Base-by-base conservation (phyloP, 2,113 vertebrate genomes). In the Scomber scombrus region DNA sequence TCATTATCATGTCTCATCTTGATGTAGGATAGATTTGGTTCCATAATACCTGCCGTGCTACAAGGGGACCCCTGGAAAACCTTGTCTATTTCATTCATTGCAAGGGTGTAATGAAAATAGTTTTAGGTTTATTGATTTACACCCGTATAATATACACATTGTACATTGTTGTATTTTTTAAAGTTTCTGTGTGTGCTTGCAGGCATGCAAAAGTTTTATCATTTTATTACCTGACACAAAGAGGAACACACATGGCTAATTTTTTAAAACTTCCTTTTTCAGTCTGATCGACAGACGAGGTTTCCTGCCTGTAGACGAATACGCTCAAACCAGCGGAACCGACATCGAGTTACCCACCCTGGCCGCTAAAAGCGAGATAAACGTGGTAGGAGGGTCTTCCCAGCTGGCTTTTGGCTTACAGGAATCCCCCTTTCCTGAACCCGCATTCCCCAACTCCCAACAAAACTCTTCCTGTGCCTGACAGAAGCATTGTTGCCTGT, bases 241-340 rank as follows among this genome's bases (percentile, higher is more conserved):
- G 0, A 46, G 49, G 67, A 43, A 21, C 18, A 40, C 15, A 4
- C 9, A 26, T 12, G 0, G 9, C 23, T 15, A 13, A 61, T 4
- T 15, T 47, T 29, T 7, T 19, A 0, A 2, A 2, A 15, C 15
- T 29, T 9, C 8, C 16, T n/a, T 58, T 85, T 71, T 49, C 92
- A 99, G 98, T 88, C 90, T 99, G 90, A 98, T 99, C 67, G 96
- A 98, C 95, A 95, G 97, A 91, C 95, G 98, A 91, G 97, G 97
- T 75, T 97, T 97, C 73, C 93, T 97, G 88, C 95, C 96, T 62
- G 52, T 94, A 0, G 96, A 98, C 3, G 63, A 84, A 0, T 83
- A 92, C 0, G 93, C 91, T 12, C 91, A 94, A 0, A 82, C 95
- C 0, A 94, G 91, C 13, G 70, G 91, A 3, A 85, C 90, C 76